Conservation (phyloP, 2,888 invertebrate species). For the Orthosia cruda region DNA sequence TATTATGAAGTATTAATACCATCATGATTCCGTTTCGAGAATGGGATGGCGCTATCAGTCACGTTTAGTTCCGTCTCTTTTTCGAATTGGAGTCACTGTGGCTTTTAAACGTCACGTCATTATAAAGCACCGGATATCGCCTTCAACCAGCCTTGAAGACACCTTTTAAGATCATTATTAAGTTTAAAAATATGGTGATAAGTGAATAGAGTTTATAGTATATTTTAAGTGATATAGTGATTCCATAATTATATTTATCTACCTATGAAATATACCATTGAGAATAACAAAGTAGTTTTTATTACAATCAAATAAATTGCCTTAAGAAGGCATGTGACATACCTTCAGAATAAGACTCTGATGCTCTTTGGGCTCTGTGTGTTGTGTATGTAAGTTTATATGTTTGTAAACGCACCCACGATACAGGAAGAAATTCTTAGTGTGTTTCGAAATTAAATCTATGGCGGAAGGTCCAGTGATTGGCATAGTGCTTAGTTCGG, state of each 20-base stretch:
- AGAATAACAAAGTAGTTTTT: conserved; percentile 26
- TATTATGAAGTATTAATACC: background rate
- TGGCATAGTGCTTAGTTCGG: background rate
- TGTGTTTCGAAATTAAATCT: background rate
- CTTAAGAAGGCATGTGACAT: background rate
- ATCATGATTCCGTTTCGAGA: too few species aligned
- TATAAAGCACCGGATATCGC: background rate
- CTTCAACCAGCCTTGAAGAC: background rate
- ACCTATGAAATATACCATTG: conserved; percentile 39
- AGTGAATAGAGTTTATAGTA: conserved; percentile 1
- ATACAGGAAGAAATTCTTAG: too few species aligned
- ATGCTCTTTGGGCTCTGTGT: too few species aligned
- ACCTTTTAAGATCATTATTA: background rate
- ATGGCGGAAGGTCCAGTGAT: conserved; percentile 4
- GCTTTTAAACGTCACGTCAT: background rate
- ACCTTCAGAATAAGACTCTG: too few species aligned
- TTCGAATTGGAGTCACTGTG: background rate
- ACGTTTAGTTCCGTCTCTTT: background rate
- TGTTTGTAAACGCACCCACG: too few species aligned
- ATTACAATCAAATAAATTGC: background rate
- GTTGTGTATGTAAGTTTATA: too few species aligned
- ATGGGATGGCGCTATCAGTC: background rate
- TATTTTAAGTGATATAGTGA: conserved; percentile 37
- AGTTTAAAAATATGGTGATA: conserved; percentile 34
- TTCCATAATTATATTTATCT: conserved; percentile 47